Evolutionary conservation across 2,797 vertebrate genomes (phyloP), one percentile per base, ranked within the genome.

Genomic region (Helicolenus hilgendorfi): DNA sequence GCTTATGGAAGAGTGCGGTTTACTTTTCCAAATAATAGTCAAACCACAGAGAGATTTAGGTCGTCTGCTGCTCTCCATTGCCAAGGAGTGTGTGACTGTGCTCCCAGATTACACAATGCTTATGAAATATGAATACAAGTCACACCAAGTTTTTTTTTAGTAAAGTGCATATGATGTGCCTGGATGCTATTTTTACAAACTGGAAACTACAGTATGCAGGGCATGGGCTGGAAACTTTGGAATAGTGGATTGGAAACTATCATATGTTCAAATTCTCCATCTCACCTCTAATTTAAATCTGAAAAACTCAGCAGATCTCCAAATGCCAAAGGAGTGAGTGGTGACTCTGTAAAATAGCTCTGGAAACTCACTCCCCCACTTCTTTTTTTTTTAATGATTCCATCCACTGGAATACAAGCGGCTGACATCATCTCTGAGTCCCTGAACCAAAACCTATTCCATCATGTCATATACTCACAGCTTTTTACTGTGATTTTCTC

Each of bases 371-470:
- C 94, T 95, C 93, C 89, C 85, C 77, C 63, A 49, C 45, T 31
- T 14, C 31, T 27, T 41, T n/a, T 69, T 31, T 79, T 86, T 97
- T 96, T 94, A 96, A 96, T 81, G 89, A 95, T 92, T 96, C 95
- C 95, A 96, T 96, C 96, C 92, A 86, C 91, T 96, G 96, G 91
- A 97, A 94, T 85, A 91, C 76, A 93, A 89, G 91, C 89, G 86
- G 92, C 90, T 97, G 96, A 97, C 96, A 95, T 96, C 95, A 97
- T 92, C 90, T 87, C 84, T 18, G 71, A 87, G 77, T 89, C 92
- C 72, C 91, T 91, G 85, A 93, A 94, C 88, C 89, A 92, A 91
- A 89, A 84, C 88, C 91, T 93, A 96, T 97, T 96, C 96, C 95
- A 97, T 91, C 76, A 35, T 93, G 94, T 96, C 94, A 90, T 77